Conservation (phyloP, 1,140 invertebrate species). For the Leptinotarsa texana region DNA sequence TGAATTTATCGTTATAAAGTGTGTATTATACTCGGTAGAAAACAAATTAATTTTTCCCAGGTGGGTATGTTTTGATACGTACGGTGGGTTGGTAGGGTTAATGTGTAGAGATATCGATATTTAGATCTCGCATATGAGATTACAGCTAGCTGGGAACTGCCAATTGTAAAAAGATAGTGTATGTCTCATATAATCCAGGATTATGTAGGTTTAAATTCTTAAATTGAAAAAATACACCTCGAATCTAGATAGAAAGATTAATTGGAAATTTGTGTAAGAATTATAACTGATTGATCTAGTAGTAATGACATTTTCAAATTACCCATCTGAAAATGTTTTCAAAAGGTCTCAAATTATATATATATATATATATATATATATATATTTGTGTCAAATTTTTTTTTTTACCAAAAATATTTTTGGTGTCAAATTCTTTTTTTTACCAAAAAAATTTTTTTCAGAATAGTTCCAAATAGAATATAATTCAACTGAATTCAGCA, state of each 20-base stretch:
- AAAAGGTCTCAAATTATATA: too few relatives aligned
- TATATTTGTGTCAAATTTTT: too few relatives aligned
- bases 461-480: conserved; percentile 26
- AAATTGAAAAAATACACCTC: too few relatives aligned
- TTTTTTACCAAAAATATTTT: too few relatives aligned
- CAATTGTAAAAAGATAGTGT: conserved; percentile 55
- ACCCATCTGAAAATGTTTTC: too few relatives aligned
- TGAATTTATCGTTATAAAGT: not conserved
- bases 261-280: too few relatives aligned
- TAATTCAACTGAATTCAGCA: conserved; percentile 40
- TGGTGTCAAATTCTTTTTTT: too few relatives aligned
- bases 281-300: too few relatives aligned
- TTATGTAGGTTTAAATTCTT: conserved; percentile 43
- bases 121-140: conserved; percentile 49
- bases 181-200: conserved; percentile 43
- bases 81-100: conserved; percentile 26
- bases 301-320: too few relatives aligned
- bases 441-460: conserved; percentile 28
- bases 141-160: conserved; percentile 55
- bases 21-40: not conserved
- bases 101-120: conserved; percentile 40
- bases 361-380: too few relatives aligned
- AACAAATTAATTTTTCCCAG: conserved; percentile 8
- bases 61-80: conserved; percentile 23
- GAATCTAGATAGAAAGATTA: too few relatives aligned